These are phyloP conservation scores for Lasius platythorax DNA, from an alignment of 2,888 invertebrate genomes.

Conservation along the genomic window DNA sequence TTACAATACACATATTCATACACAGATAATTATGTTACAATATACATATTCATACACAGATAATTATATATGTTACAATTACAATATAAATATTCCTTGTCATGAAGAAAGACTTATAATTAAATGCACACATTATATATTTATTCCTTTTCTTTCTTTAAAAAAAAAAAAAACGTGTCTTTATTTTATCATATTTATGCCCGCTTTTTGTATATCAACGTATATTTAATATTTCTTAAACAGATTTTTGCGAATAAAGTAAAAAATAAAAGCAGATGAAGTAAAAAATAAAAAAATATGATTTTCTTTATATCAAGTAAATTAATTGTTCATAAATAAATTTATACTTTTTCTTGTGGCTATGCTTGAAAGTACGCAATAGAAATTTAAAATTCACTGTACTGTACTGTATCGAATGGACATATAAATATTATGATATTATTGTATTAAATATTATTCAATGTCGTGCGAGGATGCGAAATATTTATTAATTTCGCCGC, in stretches of 20 bases:
- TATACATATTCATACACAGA: neutral
- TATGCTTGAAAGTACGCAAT: neutral
- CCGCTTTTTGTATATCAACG: neutral
- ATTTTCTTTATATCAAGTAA: neutral
- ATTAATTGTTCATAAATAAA: neutral
- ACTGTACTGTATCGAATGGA: neutral
- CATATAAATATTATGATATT: conserved; percentile 7
- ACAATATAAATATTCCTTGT: neutral
- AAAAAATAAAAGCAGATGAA: too few species aligned
- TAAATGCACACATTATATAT: neutral
- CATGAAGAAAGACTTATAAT: neutral
- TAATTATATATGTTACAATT: neutral
- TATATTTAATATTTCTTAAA: neutral
- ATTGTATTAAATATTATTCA: neutral
- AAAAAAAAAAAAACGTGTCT: neutral
- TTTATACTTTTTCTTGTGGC: neutral
- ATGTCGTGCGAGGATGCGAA: neutral
- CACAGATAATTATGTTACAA: neutral
- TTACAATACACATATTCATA: neutral
- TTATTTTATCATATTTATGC: neutral
- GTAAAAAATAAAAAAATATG: neutral
- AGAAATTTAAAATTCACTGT: conserved; percentile 3
- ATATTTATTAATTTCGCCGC: neutral
- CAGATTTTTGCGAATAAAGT: neutral
- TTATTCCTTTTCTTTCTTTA: neutral